Evolutionary conservation across 2,888 invertebrate species (phyloP).

Genomic region (Carpatolechia fugitivella): DNA sequence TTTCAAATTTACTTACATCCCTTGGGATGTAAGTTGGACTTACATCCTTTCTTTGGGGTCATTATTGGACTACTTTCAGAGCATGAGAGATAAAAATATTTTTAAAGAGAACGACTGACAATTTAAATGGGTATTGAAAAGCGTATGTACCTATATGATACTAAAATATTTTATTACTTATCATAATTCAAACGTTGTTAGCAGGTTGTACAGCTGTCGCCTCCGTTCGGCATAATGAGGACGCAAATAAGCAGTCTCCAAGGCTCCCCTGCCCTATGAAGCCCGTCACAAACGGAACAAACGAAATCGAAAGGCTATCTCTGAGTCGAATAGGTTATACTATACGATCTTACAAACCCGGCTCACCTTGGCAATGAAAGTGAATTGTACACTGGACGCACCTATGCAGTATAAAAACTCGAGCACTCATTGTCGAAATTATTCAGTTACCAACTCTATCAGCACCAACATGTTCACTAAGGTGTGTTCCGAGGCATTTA

Average conservation of each 20-base stretch:
- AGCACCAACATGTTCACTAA: constrained; percentile 76
- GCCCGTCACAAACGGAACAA: constrained; percentile 56
- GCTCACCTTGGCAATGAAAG: constrained; percentile 77
- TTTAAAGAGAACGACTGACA: too few relatives aligned
- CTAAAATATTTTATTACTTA: too few relatives aligned
- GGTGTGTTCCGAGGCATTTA: constrained; percentile 46
- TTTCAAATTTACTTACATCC: too few relatives aligned
- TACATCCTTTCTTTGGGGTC: too few relatives aligned
- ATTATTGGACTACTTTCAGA: too few relatives aligned
- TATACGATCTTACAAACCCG: constrained; percentile 35
- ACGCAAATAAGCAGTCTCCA: constrained; percentile 39
- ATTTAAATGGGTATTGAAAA: too few relatives aligned
- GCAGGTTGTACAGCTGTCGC: background rate
- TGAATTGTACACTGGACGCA: constrained; percentile 56
- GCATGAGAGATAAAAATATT: too few relatives aligned
- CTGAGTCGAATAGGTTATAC: constrained; percentile 62
- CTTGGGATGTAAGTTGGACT: too few relatives aligned
- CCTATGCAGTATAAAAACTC: constrained; percentile 70
- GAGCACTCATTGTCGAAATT: constrained; percentile 63
- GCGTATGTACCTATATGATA: too few relatives aligned
- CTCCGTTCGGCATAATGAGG: constrained; percentile 17
- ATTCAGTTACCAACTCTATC: constrained; percentile 75
- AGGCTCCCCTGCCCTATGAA: constrained; percentile 45
- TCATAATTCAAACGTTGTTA: background rate
- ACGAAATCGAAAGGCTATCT: constrained; percentile 74